Percentiles rank a stretch among this genome's conserved stretches.
Conservation (phyloP, 2,113 vertebrate species). For the Rhipidura dahli region DNA sequence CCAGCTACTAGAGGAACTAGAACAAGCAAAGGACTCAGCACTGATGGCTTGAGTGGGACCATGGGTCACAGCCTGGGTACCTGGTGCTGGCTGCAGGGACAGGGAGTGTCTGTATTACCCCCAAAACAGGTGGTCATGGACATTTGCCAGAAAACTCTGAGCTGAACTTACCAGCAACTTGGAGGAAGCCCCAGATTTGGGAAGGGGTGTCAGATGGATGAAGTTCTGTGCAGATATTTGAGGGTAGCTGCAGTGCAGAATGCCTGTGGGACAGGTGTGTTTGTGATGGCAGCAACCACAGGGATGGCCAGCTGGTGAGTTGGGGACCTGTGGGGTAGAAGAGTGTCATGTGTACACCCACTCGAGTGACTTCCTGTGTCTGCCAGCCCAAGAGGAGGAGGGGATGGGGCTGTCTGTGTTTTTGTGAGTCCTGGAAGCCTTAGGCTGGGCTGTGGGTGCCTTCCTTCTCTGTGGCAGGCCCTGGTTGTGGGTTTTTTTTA, state of each 20-base stretch:
- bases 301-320: fast-evolving
- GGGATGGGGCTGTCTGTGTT: fast-evolving
- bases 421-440: background rate
- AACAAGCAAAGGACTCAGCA: background rate
- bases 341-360: too few species aligned
- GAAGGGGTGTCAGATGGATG: background rate
- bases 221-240: background rate
- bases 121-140: background rate
- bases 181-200: background rate
- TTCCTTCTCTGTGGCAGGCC: background rate
- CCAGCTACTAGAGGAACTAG: background rate
- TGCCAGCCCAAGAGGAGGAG: background rate
- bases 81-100: background rate
- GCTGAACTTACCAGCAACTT: background rate
- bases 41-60: background rate
- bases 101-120: fast-evolving
- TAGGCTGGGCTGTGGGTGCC: background rate
- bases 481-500: background rate
- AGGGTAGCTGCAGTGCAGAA: background rate
- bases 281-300: background rate
- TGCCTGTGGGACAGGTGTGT: fast-evolving
- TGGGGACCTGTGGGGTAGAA: fast-evolving
- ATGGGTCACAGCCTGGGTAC: fast-evolving
- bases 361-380: background rate
- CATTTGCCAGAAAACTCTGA: background rate